Evolutionary conservation across 2,797 vertebrate genomes (phyloP), one percentile per base, ranked within the genome.

Genomic region (Hypotaenidia philippensis): DNA sequence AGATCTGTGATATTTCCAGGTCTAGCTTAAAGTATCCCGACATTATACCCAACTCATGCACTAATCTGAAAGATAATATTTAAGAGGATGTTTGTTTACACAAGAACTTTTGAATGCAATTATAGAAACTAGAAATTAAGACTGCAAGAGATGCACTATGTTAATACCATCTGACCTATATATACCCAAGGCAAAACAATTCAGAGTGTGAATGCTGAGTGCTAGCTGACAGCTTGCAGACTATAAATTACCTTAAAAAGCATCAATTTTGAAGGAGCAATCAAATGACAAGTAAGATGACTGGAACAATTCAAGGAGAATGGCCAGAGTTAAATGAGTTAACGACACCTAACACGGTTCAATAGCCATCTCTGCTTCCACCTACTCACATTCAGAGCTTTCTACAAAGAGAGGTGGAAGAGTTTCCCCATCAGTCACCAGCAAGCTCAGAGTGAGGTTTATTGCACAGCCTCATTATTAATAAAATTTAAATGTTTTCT

Each of bases 291-390:
- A 87, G 32, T 26, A 49, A 80, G 50, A 78, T 12, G 10, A 90
- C 87, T 59, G 38, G 6, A 93, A 72, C 29, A 86, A 74, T 23
- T 81, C 66, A 76, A 93, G 56, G 60, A 49, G 63, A 89, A 81
- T 0, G 1, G 14, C 32, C 31, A 52, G 5, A 85, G 31, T 32
- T 74, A 74, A 80, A 44, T 9, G 7, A 87, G 23, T 61, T 85
- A 68, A 31, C 52, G 57, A 52, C 0, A 2, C 5, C 21, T 66
- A n/a, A 32, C 1, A 0, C 38, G 5, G n/a, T 27, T 63, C n/a
- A 64, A 59, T 29, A 60, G 23, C 7, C 1, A 70, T n/a, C 38
- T 36, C 53, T 40, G 5, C 22, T 76, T 83, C 72, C 26, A 59
- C 10, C 59, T n/a, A n/a, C 22, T 49, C 47, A 6, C 18, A 26